phyloP scores from a whole-genome alignment of 2,113 vertebrate species.

The Cyanoramphus novaezelandiae region DNA sequence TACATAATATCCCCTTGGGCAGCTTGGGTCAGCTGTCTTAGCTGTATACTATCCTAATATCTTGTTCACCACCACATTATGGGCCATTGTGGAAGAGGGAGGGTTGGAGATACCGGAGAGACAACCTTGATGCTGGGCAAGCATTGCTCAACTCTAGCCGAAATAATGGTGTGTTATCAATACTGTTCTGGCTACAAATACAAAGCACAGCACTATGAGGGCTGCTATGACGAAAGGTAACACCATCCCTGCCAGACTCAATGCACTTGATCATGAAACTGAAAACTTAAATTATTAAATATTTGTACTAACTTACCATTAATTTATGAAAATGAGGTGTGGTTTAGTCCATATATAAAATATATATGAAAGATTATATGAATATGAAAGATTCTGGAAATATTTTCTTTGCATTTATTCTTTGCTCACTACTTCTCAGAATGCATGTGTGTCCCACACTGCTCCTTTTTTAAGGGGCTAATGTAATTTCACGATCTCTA shows the following conservation, averaged over 20 bases:
- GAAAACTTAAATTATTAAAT: not conserved
- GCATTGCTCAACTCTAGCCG: not conserved
- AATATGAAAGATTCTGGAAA: not conserved
- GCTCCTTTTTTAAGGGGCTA: not conserved
- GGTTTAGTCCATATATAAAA: not conserved
- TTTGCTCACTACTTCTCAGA: not conserved
- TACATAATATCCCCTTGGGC: not conserved
- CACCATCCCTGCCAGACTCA: not conserved
- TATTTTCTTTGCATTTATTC: not conserved
- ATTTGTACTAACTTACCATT: not conserved
- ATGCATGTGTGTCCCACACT: not conserved
- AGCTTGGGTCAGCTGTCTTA: not conserved
- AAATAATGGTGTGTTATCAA: fast-evolving
- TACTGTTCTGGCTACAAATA: not conserved
- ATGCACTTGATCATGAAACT: not conserved
- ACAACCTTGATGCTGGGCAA: fast-evolving
- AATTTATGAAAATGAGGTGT: not conserved
- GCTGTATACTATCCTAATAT: not conserved
- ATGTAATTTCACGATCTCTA: not conserved
- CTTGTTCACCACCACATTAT: not conserved
- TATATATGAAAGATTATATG: not conserved
- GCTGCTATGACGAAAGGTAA: not conserved
- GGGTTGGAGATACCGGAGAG: fast-evolving
- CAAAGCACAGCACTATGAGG: not conserved
- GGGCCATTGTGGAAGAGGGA: not conserved